Percentiles rank a stretch among this genome's conserved stretches.
Conservation (phyloP, 2,888 invertebrate species). For the Drosophila aldrichi region DNA sequence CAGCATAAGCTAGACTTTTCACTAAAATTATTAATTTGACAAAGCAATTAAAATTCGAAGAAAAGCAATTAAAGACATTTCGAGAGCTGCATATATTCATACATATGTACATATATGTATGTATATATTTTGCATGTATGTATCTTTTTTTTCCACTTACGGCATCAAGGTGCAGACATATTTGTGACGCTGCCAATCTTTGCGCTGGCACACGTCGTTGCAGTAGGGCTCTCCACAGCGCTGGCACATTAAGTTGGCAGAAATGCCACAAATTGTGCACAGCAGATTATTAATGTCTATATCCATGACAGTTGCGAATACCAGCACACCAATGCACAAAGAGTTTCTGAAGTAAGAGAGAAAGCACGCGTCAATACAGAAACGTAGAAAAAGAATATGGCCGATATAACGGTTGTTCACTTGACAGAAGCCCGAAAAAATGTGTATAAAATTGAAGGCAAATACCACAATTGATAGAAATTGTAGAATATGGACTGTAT, state of each 20-base stretch:
- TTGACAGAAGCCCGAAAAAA: background rate
- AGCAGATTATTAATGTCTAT: background rate
- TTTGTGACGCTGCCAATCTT: slow-evolving; percentile 63
- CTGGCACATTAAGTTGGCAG: slow-evolving; percentile 43
- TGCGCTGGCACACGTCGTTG: slow-evolving; percentile 38
- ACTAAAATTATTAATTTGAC: no score
- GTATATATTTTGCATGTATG: no score
- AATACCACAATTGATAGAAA: background rate
- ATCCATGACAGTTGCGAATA: slow-evolving; percentile 3
- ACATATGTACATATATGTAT: no score
- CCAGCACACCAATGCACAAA: background rate
- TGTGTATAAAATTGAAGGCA: background rate
- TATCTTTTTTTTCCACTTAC: slow-evolving; percentile 48
- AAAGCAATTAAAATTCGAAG: no score
- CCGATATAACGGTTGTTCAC: slow-evolving; percentile 43
- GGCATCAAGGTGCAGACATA: slow-evolving; percentile 44
- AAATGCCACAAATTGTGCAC: slow-evolving; percentile 42
- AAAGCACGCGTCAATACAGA: slow-evolving; percentile 7
- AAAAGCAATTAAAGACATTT: no score
- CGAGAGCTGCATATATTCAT: no score
- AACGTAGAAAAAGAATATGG: slow-evolving; percentile 19
- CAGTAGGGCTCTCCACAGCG: slow-evolving; percentile 64
- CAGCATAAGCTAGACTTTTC: no score
- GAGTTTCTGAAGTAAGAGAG: no score
- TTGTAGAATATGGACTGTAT: background rate